phyloP scores from a whole-genome alignment of 2,113 vertebrate species.

The Pedionomus torquatus region DNA sequence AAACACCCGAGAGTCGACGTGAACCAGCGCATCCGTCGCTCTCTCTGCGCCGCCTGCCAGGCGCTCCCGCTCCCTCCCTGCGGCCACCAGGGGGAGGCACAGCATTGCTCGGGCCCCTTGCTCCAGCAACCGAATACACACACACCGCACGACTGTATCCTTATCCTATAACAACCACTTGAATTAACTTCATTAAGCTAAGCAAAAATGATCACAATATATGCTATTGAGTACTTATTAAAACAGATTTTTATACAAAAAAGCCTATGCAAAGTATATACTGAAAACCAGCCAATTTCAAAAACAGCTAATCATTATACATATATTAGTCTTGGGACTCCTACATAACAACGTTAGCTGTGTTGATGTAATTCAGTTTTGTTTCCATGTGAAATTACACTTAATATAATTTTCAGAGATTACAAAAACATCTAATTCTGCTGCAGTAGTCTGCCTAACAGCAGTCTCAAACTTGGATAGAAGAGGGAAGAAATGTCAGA shows the following conservation, averaged over 20 bases:
- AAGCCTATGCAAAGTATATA: neutral
- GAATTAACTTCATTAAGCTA: neutral
- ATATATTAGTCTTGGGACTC: neutral
- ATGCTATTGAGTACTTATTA: neutral
- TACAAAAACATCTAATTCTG: neutral
- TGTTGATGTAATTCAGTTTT: neutral
- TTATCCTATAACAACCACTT: neutral
- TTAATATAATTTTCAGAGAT: neutral
- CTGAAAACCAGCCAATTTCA: neutral
- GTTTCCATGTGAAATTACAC: neutral
- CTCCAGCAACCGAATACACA: too few species aligned
- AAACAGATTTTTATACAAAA: neutral
- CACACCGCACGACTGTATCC: neutral
- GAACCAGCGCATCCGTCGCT: rapidly evolving
- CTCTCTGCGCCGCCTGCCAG: rapidly evolving
- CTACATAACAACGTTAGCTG: neutral
- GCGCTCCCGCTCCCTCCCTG: neutral
- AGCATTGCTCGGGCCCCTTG: neutral
- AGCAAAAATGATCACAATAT: neutral
- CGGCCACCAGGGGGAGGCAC: conserved; percentile 21
- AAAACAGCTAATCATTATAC: neutral
- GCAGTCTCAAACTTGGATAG: neutral
- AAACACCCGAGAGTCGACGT: rapidly evolving
- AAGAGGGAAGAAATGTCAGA: neutral
- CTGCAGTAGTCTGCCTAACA: neutral